These are phyloP conservation scores for Propithecus deckenii DNA, from an alignment of 2,797 vertebrate genomes.

Conservation along the genomic window DNA sequence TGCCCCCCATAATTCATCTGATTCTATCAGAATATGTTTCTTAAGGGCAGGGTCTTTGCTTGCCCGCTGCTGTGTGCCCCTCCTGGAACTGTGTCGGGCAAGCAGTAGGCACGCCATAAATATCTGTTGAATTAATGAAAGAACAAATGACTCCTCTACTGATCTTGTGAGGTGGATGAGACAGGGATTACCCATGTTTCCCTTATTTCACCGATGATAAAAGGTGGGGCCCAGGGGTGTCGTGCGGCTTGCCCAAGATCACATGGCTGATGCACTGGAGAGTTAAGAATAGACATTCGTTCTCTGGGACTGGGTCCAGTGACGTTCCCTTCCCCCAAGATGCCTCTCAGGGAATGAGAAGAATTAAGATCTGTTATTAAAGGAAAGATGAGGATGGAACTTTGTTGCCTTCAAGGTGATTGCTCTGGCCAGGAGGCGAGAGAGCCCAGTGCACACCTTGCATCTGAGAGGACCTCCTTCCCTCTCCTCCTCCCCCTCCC, in stretches of 20 bases:
- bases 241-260: background rate
- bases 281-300: conserved; percentile 30
- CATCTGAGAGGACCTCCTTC: background rate
- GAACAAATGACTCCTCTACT: background rate
- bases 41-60: background rate
- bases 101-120: background rate
- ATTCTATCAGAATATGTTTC: background rate
- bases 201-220: background rate
- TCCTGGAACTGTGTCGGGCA: background rate
- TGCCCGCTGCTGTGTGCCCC: background rate
- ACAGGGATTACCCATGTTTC: background rate
- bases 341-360: background rate
- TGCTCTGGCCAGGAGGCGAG: background rate
- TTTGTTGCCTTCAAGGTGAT: background rate
- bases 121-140: background rate
- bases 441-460: background rate
- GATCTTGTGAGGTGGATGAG: background rate
- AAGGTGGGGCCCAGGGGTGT: background rate
- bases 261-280: fast-evolving
- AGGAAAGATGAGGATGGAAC: conserved; percentile 12
- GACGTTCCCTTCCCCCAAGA: background rate
- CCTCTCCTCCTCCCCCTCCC: no score
- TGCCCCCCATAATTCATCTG: background rate
- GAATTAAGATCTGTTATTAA: conserved; percentile 39
- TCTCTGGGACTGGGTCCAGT: background rate